Evolutionary conservation across 2,888 invertebrate species (phyloP).

Genomic region (Standfussiana lucernea): DNA sequence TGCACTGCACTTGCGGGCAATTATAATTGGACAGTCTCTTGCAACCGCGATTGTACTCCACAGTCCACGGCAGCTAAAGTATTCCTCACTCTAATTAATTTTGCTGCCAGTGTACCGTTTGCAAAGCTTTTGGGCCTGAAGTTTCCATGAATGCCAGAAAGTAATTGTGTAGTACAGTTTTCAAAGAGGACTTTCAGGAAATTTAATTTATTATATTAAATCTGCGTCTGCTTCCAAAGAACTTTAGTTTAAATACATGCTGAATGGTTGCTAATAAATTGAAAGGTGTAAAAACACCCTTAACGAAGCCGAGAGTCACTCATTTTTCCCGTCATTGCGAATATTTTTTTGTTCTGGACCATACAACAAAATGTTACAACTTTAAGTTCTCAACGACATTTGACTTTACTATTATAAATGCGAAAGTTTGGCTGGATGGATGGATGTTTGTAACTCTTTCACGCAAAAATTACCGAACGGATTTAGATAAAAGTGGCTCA

Average conservation of each 20-base stretch:
- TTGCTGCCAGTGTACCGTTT: slow-evolving; percentile 29
- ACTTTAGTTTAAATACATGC: not conserved
- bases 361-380: not conserved
- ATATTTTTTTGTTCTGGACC: not conserved
- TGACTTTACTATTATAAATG: too few species aligned
- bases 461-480: not conserved
- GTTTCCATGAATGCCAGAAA: not conserved
- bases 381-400: not conserved
- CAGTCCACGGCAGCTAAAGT: slow-evolving; percentile 30
- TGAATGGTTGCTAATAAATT: too few species aligned
- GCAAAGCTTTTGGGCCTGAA: slow-evolving; percentile 2
- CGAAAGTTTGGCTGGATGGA: not conserved
- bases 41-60: slow-evolving; percentile 41
- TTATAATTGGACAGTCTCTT: slow-evolving; percentile 53
- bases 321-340: not conserved
- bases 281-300: not conserved
- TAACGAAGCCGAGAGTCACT: not conserved
- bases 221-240: not conserved
- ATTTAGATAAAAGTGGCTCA: not conserved
- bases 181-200: not conserved
- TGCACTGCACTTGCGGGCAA: slow-evolving; percentile 42
- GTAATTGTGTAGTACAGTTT: not conserved
- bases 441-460: not conserved
- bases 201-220: not conserved
- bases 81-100: slow-evolving; percentile 48